These are phyloP conservation scores for Ammodytes marinus DNA, from an alignment of 2,113 vertebrate species.

Conservation along the genomic window DNA sequence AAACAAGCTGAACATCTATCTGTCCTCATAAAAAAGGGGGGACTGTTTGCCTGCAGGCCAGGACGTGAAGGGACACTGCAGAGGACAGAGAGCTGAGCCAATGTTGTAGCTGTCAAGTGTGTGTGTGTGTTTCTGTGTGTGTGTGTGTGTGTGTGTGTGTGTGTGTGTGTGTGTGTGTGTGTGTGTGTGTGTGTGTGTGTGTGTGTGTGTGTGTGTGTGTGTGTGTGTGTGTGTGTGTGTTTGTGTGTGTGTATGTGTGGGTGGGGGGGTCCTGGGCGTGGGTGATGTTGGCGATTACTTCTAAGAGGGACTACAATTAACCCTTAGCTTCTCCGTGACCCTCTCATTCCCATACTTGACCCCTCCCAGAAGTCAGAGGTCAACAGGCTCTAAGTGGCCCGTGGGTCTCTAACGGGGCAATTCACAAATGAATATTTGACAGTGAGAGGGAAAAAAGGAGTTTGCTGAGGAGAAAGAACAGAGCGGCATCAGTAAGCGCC, in stretches of 20 bases:
- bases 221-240: slow-evolving; percentile 25
- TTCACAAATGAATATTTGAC: slow-evolving; percentile 62
- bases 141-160: slow-evolving; percentile 40
- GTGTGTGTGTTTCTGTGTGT: slow-evolving; percentile 50
- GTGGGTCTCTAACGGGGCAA: slow-evolving; percentile 60
- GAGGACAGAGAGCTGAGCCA: slow-evolving; percentile 42
- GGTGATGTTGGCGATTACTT: slow-evolving; percentile 80
- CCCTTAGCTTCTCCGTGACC: slow-evolving; percentile 74
- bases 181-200: slow-evolving; percentile 28
- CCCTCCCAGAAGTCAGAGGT: slow-evolving; percentile 63
- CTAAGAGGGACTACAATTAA: slow-evolving; percentile 83
- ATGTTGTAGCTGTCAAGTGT: slow-evolving; percentile 43
- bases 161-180: slow-evolving; percentile 31
- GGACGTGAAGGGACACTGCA: slow-evolving; percentile 62
- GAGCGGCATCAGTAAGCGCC: neutral
- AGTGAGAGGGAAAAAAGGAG: slow-evolving; percentile 58
- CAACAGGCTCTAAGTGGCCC: slow-evolving; percentile 75
- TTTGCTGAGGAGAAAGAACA: slow-evolving; percentile 1
- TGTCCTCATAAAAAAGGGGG: slow-evolving; percentile 65
- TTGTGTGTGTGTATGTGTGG: neutral
- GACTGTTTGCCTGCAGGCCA: slow-evolving; percentile 71
- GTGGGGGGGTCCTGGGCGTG: slow-evolving; percentile 29
- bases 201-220: slow-evolving; percentile 44
- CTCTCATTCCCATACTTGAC: slow-evolving; percentile 80
- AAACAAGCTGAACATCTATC: slow-evolving; percentile 76